phyloP scores from a whole-genome alignment of 1,140 invertebrate species.

The Drosophila mayri region DNA sequence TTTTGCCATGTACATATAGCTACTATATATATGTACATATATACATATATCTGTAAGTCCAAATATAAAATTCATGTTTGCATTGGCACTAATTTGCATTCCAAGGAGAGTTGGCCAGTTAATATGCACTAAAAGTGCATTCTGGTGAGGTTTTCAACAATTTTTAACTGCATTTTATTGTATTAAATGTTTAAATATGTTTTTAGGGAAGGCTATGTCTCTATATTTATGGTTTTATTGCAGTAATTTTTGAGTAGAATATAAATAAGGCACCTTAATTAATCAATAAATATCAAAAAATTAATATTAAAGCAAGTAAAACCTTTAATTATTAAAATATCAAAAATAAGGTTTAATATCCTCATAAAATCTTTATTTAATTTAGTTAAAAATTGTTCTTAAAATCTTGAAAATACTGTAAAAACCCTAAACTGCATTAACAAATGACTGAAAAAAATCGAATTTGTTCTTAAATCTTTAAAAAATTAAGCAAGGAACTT shows the following conservation, averaged over 20 bases:
- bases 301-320: not conserved
- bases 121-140: not conserved
- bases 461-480: not conserved
- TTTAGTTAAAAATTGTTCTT: not conserved
- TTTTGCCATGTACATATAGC: not conserved
- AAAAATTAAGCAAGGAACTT: not conserved
- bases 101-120: slow-evolving; percentile 6
- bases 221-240: not conserved
- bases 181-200: not conserved
- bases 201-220: not conserved
- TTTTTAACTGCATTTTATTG: not conserved
- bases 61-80: slow-evolving; percentile 15
- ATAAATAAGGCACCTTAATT: no score
- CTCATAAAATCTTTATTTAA: not conserved
- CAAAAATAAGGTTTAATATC: no score
- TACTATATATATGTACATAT: not conserved
- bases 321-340: no score
- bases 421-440: not conserved
- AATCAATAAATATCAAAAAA: no score
- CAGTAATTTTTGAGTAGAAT: no score
- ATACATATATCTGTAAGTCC: not conserved
- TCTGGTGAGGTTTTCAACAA: not conserved
- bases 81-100: slow-evolving; percentile 20
- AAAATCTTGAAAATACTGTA: no score
- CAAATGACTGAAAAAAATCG: no score